Percentiles rank a stretch among this genome's conserved stretches.
Conservation (phyloP, 2,113 vertebrate genomes). For the Numenius arquata region DNA sequence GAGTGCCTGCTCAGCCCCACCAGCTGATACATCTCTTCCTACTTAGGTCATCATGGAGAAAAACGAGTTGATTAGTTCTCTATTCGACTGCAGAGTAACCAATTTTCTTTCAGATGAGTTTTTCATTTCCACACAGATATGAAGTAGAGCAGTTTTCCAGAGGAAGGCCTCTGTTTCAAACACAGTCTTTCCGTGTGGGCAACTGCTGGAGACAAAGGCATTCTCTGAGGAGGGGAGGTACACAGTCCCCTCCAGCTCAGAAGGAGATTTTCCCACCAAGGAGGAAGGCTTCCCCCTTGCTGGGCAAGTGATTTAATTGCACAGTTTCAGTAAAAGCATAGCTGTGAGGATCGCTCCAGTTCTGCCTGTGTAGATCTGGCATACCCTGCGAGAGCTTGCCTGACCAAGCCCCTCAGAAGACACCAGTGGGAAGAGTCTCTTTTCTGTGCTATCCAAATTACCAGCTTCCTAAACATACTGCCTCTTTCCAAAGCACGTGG, state of each 20-base stretch:
- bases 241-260: background rate
- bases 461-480: background rate
- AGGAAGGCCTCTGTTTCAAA: background rate
- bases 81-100: background rate
- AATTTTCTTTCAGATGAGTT: background rate
- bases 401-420: background rate
- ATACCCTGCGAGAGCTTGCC: background rate
- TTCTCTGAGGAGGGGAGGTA: background rate
- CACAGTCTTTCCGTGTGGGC: background rate
- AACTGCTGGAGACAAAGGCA: background rate
- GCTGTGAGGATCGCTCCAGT: background rate
- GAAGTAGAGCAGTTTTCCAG: background rate
- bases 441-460: background rate
- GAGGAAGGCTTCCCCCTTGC: background rate
- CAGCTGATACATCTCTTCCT: background rate
- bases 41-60: rapidly evolving
- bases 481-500: background rate
- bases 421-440: background rate
- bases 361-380: background rate
- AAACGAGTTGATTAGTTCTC: background rate
- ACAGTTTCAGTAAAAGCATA: rapidly evolving
- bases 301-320: background rate
- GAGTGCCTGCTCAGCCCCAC: background rate
- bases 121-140: background rate
- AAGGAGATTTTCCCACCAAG: background rate